Percentiles rank a stretch among this genome's conserved stretches.
phyloP scores from a whole-genome alignment of 2,888 invertebrate genomes.

The Drosophila cognata region DNA sequence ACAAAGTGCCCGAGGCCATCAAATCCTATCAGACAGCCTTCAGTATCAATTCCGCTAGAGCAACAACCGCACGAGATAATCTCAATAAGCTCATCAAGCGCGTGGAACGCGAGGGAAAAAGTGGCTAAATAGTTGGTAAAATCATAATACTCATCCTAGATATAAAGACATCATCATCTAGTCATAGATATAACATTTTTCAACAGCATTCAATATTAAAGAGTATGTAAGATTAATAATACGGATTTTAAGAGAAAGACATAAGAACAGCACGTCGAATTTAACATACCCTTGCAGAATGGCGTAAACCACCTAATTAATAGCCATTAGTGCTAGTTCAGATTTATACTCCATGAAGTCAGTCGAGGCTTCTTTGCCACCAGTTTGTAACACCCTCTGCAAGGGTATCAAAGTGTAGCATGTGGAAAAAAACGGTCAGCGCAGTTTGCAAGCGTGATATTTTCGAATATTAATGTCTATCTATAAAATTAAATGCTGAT shows the following conservation, averaged over 20 bases:
- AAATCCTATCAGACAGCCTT: constrained; percentile 91
- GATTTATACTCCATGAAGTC: neutral
- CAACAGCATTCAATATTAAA: neutral
- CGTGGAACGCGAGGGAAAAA: constrained; percentile 49
- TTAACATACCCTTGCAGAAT: neutral
- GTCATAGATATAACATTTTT: constrained; percentile 33
- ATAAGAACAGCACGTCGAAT: neutral
- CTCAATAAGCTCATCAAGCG: constrained; percentile 86
- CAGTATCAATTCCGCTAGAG: constrained; percentile 88
- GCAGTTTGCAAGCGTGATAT: constrained; percentile 10
- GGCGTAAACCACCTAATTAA: neutral
- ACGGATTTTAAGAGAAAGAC: neutral
- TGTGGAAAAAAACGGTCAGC: neutral
- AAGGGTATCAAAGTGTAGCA: neutral
- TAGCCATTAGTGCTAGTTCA: neutral
- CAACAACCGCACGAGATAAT: constrained; percentile 90
- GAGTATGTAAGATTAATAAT: neutral
- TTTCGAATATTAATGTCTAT: neutral
- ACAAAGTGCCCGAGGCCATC: constrained; percentile 90
- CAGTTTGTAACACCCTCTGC: neutral
- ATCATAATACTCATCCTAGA: neutral
- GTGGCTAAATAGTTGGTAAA: neutral
- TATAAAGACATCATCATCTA: constrained; percentile 12
- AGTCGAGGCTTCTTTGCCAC: neutral
- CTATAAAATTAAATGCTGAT: neutral